These are phyloP conservation scores for Megalonaias nervosa DNA, from an alignment of 1,140 invertebrate genomes.

Conservation along the genomic window DNA sequence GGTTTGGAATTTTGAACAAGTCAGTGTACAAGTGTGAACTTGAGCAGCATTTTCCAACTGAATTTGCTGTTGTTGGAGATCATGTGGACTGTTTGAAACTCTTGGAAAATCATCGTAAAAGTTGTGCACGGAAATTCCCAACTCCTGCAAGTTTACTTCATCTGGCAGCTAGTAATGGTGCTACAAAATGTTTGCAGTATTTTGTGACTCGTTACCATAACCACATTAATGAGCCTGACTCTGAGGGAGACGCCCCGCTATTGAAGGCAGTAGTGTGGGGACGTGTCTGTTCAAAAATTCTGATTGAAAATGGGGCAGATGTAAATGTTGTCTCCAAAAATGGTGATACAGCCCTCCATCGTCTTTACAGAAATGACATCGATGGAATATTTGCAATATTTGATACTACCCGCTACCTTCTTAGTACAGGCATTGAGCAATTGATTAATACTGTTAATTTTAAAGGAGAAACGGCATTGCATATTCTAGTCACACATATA, in stretches of 20 bases:
- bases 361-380: conserved; percentile 62
- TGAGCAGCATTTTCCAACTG: conserved; percentile 38
- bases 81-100: conserved; percentile 54
- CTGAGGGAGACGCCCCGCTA: conserved; percentile 61
- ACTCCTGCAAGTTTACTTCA: conserved; percentile 47
- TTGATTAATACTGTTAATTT: conserved; percentile 57
- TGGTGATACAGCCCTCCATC: conserved; percentile 64
- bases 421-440: conserved; percentile 66
- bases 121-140: conserved; percentile 20
- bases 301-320: conserved; percentile 62
- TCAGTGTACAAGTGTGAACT: conserved; percentile 28
- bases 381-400: conserved; percentile 62
- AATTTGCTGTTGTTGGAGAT: conserved; percentile 54
- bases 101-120: conserved; percentile 32
- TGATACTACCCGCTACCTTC: conserved; percentile 64
- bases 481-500: conserved; percentile 63
- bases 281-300: conserved; percentile 51
- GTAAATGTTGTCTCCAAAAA: conserved; percentile 48
- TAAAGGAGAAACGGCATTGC: conserved; percentile 62
- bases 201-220: conserved; percentile 53
- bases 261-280: conserved; percentile 65
- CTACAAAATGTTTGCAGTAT: conserved; percentile 53
- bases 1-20: conserved; percentile 51
- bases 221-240: conserved; percentile 52
- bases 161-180: conserved; percentile 59